These are phyloP conservation scores for Caenorhabditis angaria DNA, from an alignment of 2,888 invertebrate species.

Conservation along the genomic window DNA sequence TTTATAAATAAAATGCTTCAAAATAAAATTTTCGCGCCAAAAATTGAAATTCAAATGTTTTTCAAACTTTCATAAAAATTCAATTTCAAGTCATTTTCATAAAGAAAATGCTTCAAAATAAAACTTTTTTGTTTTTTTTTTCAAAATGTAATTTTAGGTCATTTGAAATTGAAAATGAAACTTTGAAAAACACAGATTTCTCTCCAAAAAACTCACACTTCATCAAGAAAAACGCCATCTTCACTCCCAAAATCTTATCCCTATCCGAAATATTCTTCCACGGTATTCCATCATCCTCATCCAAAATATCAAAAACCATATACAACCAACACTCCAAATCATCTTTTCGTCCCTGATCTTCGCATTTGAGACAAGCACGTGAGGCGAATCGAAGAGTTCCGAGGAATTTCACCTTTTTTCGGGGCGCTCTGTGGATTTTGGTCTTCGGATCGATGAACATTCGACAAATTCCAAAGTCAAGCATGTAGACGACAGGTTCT, in stretches of 20 bases:
- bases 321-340: slow-evolving; percentile 40
- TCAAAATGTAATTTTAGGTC: too few relatives aligned
- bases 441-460: slow-evolving; percentile 9
- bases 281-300: slow-evolving; percentile 30
- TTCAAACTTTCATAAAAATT: too few relatives aligned
- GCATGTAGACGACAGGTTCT: slow-evolving; percentile 29
- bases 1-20: too few relatives aligned
- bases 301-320: slow-evolving; percentile 41
- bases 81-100: too few relatives aligned
- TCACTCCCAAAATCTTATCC: slow-evolving; percentile 18
- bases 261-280: slow-evolving; percentile 32
- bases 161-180: too few relatives aligned
- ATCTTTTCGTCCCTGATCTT: slow-evolving; percentile 36
- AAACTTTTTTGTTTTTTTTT: too few relatives aligned
- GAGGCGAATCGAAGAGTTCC: slow-evolving; percentile 50
- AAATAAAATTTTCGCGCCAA: too few relatives aligned
- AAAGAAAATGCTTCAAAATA: too few relatives aligned
- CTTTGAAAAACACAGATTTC: not conserved
- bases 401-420: slow-evolving; percentile 46
- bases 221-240: slow-evolving; percentile 17
- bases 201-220: slow-evolving; percentile 25
- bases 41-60: too few relatives aligned
- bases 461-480: slow-evolving; percentile 39
- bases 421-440: slow-evolving; percentile 13
- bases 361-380: slow-evolving; percentile 35